Conservation (phyloP, 1,140 invertebrate genomes). For the Nylanderia fulva region DNA sequence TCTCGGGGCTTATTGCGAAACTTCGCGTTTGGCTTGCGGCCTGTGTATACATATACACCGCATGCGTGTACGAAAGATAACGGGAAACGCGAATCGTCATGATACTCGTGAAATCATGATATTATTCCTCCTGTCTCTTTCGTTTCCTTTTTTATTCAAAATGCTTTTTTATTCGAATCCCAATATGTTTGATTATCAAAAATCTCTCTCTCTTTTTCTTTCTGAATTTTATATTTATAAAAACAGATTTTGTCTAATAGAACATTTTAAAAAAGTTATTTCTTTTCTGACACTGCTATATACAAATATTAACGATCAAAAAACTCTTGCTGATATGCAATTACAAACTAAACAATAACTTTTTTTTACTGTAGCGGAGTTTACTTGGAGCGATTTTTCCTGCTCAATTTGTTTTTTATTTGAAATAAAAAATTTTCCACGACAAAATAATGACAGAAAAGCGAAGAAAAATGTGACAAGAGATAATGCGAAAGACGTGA, state of each 20-base stretch:
- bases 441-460: conserved; percentile 31
- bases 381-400: not conserved
- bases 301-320: not conserved
- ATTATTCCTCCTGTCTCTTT: not conserved
- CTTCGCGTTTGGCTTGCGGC: conserved; percentile 41
- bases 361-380: not conserved
- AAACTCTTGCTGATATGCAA: not conserved
- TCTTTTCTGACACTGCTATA: not conserved
- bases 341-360: not conserved
- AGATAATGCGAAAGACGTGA: not conserved
- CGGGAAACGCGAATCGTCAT: conserved; percentile 39
- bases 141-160: not conserved
- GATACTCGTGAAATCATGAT: conserved; percentile 7
- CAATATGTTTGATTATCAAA: not conserved
- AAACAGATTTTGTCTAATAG: not conserved
- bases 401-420: not conserved
- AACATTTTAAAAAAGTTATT: not conserved
- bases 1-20: conserved; percentile 37
- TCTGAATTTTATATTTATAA: not conserved
- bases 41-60: not conserved
- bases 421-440: conserved; percentile 15
- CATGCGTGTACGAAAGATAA: conserved; percentile 38
- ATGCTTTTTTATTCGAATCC: not conserved
- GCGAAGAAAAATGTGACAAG: not conserved
- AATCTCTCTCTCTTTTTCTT: too few species aligned